Evolutionary conservation across 1,140 invertebrate species (phyloP), one percentile per base, ranked within the genome.

Genomic region (Drosophila chauvacae): DNA sequence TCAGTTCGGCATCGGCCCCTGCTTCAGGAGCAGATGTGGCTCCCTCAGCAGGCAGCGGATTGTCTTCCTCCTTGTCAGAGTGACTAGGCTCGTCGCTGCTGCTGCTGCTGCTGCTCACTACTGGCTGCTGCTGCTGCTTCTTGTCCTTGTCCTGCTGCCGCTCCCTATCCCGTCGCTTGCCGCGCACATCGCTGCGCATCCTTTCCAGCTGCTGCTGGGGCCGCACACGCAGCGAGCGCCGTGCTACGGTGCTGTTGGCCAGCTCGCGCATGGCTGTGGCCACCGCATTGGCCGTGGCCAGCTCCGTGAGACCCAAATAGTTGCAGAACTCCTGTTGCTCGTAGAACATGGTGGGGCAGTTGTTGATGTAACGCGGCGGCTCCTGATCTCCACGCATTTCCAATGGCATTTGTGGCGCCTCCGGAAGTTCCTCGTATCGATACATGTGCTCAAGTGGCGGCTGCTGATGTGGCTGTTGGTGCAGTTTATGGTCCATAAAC

Each of bases 251-350:
- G 45, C 87, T 86, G 41, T 83, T 92, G 30, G 91, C 82, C 28
- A 92, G 33, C 44, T 92, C 91, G 7, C 85, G 74, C 72, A 90
- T 90, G 0, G 91, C 91, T 11, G 45, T 72, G 7, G 87, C 91
- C 26, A 92, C 86, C 1, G 88, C 88, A 59, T 87, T 92, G 2
- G 91, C 88, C 7, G 87, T 92, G 7, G 91, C 76, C 39, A 87
- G 50, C 39, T 85, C 91, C 1, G 91, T 92, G 2, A 92, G 82
- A 0, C 91, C 91, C 14, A 92, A 48, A 55, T 92, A 92, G 64
- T 87, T 92, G 64, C 91, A 92, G 50, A 92, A 92, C 45, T 92
- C 91, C 14, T 92, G 91, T 56, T 92, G 91, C 60, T 92, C 73
- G 77, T 80, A 86, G 16, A 84, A 74, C 53, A 84, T 72, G 6